Base-by-base conservation (phyloP, 2,888 invertebrate species). In the Leptogaster cylindrica region DNA sequence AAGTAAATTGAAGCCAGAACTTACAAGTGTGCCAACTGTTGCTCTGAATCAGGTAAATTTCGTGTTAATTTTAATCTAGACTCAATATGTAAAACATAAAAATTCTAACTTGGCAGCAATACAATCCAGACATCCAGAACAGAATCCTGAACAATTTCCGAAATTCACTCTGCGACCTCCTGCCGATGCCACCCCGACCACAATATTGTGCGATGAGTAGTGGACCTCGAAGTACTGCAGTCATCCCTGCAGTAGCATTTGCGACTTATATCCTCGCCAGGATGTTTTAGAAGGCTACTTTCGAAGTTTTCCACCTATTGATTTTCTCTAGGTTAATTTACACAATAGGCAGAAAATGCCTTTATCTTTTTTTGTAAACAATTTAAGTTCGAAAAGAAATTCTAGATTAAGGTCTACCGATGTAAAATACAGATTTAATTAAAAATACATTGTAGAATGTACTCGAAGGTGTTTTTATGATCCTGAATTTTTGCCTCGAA, bases 21-120 rank as follows among this genome's bases (percentile, higher is more conserved):
- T 90, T 8, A 74, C 78, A 23, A 86, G 85, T 70, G 89, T 90
- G 16, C 90, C 90, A 6, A 88, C 88, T 3, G 78, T 90, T 12
- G 84, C 88, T 8, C 85, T 89, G 73, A 86, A 88, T 71, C 83
- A 85, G 80, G 87, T 87, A 71, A 74, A 76, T 69, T 52, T 14
- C 10, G n/a, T n/a, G n/a, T n/a, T n/a, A n/a, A n/a, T n/a, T n/a
- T n/a, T n/a, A n/a, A n/a, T n/a, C n/a, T n/a, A n/a, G n/a, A n/a
- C n/a, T n/a, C n/a, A n/a, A n/a, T n/a, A n/a, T n/a, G n/a, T n/a
- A n/a, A n/a, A n/a, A n/a, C n/a, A n/a, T n/a, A n/a, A n/a, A n/a
- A n/a, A n/a, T n/a, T n/a, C n/a, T n/a, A n/a, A n/a, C n/a, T n/a
- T n/a, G n/a, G n/a, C 82, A 87, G 83, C 83, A 84, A 81, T 87